These are phyloP conservation scores for Pogonognathellus flavescens DNA, from an alignment of 1,140 invertebrate species.

Conservation along the genomic window DNA sequence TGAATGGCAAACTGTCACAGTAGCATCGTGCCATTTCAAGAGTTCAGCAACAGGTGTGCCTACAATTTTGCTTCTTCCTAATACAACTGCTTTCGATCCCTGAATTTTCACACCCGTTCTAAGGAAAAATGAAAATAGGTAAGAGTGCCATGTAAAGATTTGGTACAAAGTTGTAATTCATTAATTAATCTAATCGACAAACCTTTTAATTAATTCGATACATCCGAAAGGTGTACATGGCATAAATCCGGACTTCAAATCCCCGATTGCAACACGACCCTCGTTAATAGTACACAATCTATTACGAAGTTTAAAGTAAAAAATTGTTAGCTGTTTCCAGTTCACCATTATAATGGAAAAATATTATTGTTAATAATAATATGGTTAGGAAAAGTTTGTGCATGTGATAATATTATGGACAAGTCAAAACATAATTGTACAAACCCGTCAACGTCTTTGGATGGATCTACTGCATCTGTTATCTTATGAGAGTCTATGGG, in stretches of 20 bases:
- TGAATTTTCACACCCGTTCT: conserved; percentile 81
- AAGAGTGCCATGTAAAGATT: too few relatives aligned
- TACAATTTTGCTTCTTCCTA: conserved; percentile 98
- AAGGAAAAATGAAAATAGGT: not conserved
- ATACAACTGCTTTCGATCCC: conserved; percentile 91
- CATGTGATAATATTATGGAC: too few relatives aligned
- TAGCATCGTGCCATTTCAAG: conserved; percentile 96
- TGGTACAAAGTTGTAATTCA: not conserved
- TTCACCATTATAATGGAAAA: not conserved
- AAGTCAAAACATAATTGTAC: too few relatives aligned
- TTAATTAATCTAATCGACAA: too few relatives aligned
- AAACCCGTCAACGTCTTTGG: conserved; percentile 95
- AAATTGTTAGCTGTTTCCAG: not conserved
- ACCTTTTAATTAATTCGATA: conserved; percentile 89
- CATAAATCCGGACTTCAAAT: conserved; percentile 84
- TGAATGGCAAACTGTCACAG: conserved; percentile 97
- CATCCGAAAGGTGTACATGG: conserved; percentile 95
- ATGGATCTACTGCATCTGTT: conserved; percentile 86
- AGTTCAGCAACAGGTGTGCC: conserved; percentile 95
- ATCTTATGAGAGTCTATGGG: conserved; percentile 88
- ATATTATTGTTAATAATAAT: too few relatives aligned
- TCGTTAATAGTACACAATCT: conserved; percentile 92
- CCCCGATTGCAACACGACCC: conserved; percentile 87
- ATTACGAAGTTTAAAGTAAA: conserved; percentile 2
- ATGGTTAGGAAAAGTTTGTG: too few relatives aligned